These are phyloP conservation scores for Pitangus sulphuratus DNA, from an alignment of 2,797 vertebrate genomes.

Conservation along the genomic window DNA sequence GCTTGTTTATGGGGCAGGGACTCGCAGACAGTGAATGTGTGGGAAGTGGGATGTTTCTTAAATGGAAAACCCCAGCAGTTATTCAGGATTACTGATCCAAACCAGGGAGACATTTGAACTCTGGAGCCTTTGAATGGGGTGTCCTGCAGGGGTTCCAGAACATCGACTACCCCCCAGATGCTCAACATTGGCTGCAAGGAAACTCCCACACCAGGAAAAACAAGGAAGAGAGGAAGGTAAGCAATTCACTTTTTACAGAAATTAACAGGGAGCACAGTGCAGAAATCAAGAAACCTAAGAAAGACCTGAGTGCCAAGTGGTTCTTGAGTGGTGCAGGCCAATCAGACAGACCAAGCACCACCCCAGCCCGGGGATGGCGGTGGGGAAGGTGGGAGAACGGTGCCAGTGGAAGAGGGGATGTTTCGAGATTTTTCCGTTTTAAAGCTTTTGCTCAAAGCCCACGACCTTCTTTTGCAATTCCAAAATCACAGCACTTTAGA, in stretches of 20 bases:
- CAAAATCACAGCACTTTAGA: not conserved
- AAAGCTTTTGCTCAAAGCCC: not conserved
- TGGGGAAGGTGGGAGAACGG: not conserved
- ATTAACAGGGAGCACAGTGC: not conserved
- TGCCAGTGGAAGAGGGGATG: not conserved
- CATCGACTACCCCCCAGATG: not conserved
- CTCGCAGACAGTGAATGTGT: not conserved
- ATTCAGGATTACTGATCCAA: not conserved
- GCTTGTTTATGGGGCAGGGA: not conserved
- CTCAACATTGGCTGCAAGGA: not conserved
- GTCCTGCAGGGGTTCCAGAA: not conserved
- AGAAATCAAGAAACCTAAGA: not conserved
- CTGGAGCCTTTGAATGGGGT: fast-evolving
- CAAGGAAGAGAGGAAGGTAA: not conserved
- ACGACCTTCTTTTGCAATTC: not conserved
- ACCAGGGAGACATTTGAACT: not conserved
- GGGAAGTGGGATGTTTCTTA: not conserved
- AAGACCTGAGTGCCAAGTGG: not conserved
- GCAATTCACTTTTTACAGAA: not conserved
- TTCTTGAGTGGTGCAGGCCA: not conserved
- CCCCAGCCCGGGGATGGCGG: not conserved
- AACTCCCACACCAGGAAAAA: not conserved
- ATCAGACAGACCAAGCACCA: not conserved
- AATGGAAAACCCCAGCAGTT: not conserved
- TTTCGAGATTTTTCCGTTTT: not conserved